Evolutionary conservation across 1,140 invertebrate species (phyloP).

Genomic region (Nephotettix cincticeps): DNA sequence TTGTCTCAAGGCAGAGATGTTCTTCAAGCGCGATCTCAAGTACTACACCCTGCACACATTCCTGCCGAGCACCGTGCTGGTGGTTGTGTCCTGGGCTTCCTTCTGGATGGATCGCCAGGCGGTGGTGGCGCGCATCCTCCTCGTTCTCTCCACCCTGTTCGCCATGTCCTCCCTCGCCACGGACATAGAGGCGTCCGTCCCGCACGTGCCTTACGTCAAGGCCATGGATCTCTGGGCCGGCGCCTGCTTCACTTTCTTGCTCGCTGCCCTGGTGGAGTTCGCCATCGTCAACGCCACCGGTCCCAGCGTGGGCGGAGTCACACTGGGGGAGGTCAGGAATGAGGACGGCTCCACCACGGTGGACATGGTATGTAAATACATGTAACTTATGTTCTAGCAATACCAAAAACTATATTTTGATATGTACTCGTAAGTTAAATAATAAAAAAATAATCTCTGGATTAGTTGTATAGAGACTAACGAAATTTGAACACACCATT

Average conservation of each 20-base stretch:
- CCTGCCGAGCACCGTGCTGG: background rate
- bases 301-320: no score
- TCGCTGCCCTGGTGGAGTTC: background rate
- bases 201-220: background rate
- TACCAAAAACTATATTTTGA: no score
- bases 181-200: conserved; percentile 2
- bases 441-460: no score
- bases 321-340: no score
- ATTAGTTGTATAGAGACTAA: no score
- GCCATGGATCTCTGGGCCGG: background rate
- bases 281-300: background rate
- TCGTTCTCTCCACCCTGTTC: conserved; percentile 2
- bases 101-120: conserved; percentile 1
- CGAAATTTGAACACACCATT: no score
- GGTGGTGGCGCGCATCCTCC: conserved; percentile 1
- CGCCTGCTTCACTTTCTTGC: background rate
- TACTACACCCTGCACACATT: conserved; percentile 6
- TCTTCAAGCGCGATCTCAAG: background rate
- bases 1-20: background rate
- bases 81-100: conserved; percentile 1
- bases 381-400: no score
- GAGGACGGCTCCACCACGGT: background rate
- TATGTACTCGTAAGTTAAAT: no score
- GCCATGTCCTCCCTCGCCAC: conserved; percentile 2
- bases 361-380: background rate